Percentiles rank a stretch among this genome's conserved stretches.
Evolutionary conservation across 2,888 invertebrate genomes (phyloP).

Genomic region (Melinaea menophilus): DNA sequence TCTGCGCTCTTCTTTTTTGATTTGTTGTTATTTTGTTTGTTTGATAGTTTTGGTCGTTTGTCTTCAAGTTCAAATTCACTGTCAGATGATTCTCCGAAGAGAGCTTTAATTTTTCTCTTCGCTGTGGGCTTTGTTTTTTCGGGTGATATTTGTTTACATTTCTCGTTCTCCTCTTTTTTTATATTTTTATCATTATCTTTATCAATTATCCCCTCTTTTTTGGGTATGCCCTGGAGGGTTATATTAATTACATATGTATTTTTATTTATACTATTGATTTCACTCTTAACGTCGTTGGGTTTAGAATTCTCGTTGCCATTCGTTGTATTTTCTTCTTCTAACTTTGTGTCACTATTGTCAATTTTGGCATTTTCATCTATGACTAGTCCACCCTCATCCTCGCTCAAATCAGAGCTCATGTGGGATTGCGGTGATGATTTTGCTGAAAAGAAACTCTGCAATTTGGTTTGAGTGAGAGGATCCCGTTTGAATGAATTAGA

Average conservation of each 20-base stretch:
- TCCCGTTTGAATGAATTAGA: conserved; percentile 71
- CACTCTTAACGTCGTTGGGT: conserved; percentile 45
- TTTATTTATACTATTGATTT: conserved; percentile 29
- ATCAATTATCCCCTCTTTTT: conserved; percentile 35
- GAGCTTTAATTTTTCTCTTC: conserved; percentile 68
- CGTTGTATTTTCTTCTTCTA: conserved; percentile 39
- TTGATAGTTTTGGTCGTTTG: conserved; percentile 45
- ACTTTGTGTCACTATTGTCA: conserved; percentile 42
- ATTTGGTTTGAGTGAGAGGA: conserved; percentile 67
- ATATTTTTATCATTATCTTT: conserved; percentile 26
- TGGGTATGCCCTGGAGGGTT: conserved; percentile 62
- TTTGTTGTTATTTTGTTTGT: conserved; percentile 35
- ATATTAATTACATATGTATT: conserved; percentile 67
- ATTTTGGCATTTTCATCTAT: conserved; percentile 52
- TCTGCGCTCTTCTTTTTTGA: conserved; percentile 28
- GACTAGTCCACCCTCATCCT: conserved; percentile 49
- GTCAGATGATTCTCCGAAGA: conserved; percentile 75
- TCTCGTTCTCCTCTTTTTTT: conserved; percentile 28
- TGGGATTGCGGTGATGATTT: conserved; percentile 50
- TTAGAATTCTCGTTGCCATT: conserved; percentile 45
- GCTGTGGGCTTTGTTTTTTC: conserved; percentile 49
- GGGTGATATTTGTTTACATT: conserved; percentile 36
- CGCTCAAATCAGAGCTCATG: conserved; percentile 48
- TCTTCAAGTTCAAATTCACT: conserved; percentile 50
- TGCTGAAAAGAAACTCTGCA: conserved; percentile 62